Conservation (phyloP, 2,797 vertebrate genomes). For the Aulostomus chinensis region DNA sequence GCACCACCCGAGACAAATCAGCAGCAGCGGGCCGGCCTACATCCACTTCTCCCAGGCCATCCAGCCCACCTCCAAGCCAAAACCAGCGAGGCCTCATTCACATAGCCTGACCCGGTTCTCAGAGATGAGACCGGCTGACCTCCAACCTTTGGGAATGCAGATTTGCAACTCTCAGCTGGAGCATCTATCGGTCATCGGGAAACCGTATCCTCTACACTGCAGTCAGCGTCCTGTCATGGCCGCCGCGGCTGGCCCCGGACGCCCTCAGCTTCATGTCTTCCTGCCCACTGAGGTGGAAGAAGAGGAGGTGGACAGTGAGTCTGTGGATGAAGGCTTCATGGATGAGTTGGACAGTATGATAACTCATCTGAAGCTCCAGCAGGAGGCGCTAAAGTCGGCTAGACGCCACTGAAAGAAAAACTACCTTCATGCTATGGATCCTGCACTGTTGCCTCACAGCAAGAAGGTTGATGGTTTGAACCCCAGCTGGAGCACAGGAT, state of each 20-base stretch:
- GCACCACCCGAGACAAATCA: constrained; percentile 25
- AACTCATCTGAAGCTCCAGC: constrained; percentile 55
- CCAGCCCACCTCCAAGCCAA: constrained; percentile 50
- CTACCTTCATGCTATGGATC: no score
- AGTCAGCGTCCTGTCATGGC: background rate
- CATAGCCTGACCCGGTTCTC: constrained; percentile 8
- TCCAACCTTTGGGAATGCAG: constrained; percentile 20
- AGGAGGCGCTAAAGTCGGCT: constrained; percentile 35
- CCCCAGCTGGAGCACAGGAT: no score
- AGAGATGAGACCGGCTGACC: constrained; percentile 6
- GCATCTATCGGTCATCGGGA: constrained; percentile 73
- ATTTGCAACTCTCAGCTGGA: constrained; percentile 15
- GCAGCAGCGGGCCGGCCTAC: constrained; percentile 53
- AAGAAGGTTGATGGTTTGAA: no score
- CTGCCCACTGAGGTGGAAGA: constrained; percentile 69
- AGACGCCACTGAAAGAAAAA: background rate
- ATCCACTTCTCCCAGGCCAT: constrained; percentile 77
- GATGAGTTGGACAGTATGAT: constrained; percentile 76
- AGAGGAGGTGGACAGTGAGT: constrained; percentile 70
- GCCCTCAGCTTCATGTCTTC: constrained; percentile 81
- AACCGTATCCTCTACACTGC: constrained; percentile 59
- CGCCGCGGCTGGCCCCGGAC: constrained; percentile 16
- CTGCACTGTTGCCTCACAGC: no score
- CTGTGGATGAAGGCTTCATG: constrained; percentile 78
- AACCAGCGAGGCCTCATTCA: constrained; percentile 21